phyloP scores from a whole-genome alignment of 2,797 vertebrate species.

The Pseudomugil tenellus region DNA sequence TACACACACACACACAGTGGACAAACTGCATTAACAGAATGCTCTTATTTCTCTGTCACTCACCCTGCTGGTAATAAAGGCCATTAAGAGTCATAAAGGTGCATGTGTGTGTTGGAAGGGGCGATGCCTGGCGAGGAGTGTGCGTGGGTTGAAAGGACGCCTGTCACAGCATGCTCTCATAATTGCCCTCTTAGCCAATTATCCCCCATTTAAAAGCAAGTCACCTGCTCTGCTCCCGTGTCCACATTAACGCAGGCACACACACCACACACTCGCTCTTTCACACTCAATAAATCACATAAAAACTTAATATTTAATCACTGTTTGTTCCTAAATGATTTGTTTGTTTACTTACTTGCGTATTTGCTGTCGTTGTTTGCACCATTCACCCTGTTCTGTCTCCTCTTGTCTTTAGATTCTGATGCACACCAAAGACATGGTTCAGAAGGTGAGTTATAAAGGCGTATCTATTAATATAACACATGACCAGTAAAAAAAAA shows the following conservation, averaged over 20 bases:
- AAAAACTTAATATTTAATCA: conserved; percentile 87
- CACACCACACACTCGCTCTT: conserved; percentile 19
- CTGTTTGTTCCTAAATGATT: conserved; percentile 84
- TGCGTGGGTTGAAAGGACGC: conserved; percentile 89
- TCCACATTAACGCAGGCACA: conserved; percentile 46
- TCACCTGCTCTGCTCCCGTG: conserved; percentile 93
- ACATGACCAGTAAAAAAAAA: no score
- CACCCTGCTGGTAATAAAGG: conserved; percentile 90
- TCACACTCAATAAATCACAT: conserved; percentile 46
- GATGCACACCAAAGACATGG: conserved; percentile 98
- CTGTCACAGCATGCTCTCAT: conserved; percentile 92
- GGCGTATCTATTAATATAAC: not conserved
- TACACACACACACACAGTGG: conserved; percentile 36
- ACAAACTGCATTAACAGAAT: conserved; percentile 66
- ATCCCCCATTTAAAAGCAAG: conserved; percentile 95
- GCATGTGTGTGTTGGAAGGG: conserved; percentile 78
- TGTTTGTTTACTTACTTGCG: conserved; percentile 57
- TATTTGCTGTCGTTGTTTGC: conserved; percentile 12
- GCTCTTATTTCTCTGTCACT: conserved; percentile 73
- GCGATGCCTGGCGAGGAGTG: conserved; percentile 67
- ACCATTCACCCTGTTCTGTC: conserved; percentile 32
- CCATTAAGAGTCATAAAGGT: conserved; percentile 97
- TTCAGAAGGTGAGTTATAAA: conserved; percentile 90
- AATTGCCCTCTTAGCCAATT: conserved; percentile 99
- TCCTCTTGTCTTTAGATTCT: conserved; percentile 87